Conservation (phyloP, 2,797 vertebrate genomes). For the Podarcis lilfordi region DNA sequence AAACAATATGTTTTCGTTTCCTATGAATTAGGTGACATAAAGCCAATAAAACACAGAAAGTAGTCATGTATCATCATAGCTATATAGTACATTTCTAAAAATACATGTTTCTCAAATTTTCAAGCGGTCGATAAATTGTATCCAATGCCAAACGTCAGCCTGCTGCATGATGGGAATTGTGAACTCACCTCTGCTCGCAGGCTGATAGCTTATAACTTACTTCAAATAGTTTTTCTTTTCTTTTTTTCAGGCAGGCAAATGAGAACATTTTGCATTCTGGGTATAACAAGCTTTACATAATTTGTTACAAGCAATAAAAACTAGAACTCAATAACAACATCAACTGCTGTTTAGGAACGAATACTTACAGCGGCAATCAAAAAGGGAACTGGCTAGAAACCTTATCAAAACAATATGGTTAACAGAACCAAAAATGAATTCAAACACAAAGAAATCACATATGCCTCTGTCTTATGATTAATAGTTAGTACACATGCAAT, state of each 20-base stretch:
- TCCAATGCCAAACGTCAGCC: not conserved
- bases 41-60: constrained; percentile 35
- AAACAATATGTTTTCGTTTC: constrained; percentile 35
- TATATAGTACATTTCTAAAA: constrained; percentile 34
- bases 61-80: constrained; percentile 35
- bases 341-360: constrained; percentile 68
- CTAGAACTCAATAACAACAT: constrained; percentile 54
- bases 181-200: not conserved
- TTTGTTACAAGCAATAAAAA: constrained; percentile 58
- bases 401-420: constrained; percentile 14
- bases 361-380: constrained; percentile 41
- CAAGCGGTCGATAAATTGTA: constrained; percentile 24
- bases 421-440: not conserved
- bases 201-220: not conserved
- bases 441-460: constrained; percentile 44
- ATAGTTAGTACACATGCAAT: not conserved
- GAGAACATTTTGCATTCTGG: constrained; percentile 63
- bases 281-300: constrained; percentile 47
- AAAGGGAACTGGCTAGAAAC: constrained; percentile 48
- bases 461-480: constrained; percentile 29
- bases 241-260: constrained; percentile 51
- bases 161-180: not conserved
- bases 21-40: constrained; percentile 38
- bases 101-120: constrained; percentile 16
- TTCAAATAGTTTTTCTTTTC: not conserved